Percentiles rank a stretch among this genome's conserved stretches.
These are phyloP conservation scores for Bolinopsis microptera DNA, from an alignment of 37 sponge, comb jelly and placozoan species.

Conservation along the genomic window DNA sequence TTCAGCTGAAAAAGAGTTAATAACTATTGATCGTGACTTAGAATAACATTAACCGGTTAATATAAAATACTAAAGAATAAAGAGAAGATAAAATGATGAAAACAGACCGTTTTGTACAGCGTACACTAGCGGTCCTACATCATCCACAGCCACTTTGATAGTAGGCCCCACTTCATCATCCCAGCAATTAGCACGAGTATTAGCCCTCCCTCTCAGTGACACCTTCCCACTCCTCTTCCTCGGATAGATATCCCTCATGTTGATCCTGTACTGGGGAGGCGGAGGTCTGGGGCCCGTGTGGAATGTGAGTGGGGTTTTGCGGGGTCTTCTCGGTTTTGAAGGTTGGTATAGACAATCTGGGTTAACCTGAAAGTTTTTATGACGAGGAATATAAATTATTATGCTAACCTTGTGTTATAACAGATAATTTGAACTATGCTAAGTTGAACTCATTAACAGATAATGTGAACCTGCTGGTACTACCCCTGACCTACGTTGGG, in stretches of 20 bases:
- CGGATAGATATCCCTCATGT: background rate
- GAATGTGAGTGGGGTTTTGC: background rate
- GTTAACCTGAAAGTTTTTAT: constrained; percentile 4
- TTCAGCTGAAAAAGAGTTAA: too few species aligned
- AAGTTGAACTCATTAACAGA: too few species aligned
- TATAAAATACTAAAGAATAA: too few species aligned
- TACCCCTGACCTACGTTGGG: constrained; percentile 52
- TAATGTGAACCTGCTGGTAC: too few species aligned
- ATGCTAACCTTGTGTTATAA: too few species aligned
- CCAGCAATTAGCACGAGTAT: background rate
- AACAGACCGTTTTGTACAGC: constrained; percentile 44
- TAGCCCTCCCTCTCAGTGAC: background rate
- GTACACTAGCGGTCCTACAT: constrained; percentile 32
- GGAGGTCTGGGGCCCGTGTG: background rate
- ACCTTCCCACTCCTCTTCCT: background rate
- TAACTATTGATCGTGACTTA: too few species aligned
- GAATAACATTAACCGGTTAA: too few species aligned
- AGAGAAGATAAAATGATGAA: too few species aligned
- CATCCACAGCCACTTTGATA: constrained; percentile 56
- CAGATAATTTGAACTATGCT: too few species aligned
- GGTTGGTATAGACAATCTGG: constrained; percentile 59
- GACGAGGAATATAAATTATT: too few species aligned
- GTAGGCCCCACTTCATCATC: background rate
- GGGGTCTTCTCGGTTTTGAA: constrained; percentile 5
- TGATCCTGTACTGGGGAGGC: background rate